These are phyloP conservation scores for Teleopsis dalmanni DNA, from an alignment of 1,140 invertebrate species.

Conservation along the genomic window DNA sequence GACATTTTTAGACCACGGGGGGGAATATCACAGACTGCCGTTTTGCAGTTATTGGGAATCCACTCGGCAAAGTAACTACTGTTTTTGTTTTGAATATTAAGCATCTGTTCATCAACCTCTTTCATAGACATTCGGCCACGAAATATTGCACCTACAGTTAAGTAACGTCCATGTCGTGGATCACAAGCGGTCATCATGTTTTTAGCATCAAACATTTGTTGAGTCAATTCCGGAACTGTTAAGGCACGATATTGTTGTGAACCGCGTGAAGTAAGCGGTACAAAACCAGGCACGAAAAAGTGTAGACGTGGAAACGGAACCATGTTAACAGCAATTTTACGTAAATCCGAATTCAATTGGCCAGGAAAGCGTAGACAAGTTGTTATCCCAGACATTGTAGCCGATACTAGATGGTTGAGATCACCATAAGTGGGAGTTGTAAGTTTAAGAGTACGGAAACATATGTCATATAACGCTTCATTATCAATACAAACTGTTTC, in stretches of 20 bases:
- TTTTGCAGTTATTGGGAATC: conserved; percentile 72
- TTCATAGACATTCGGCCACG: conserved; percentile 69
- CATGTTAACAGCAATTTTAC: conserved; percentile 86
- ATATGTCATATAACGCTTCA: conserved; percentile 73
- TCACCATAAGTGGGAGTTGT: conserved; percentile 78
- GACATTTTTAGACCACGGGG: conserved; percentile 64
- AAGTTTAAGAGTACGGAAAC: conserved; percentile 67
- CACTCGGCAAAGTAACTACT: conserved; percentile 76
- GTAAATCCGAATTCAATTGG: conserved; percentile 77
- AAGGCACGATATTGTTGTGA: conserved; percentile 64
- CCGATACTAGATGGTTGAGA: conserved; percentile 64
- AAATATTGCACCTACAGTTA: conserved; percentile 69
- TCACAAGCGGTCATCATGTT: conserved; percentile 67
- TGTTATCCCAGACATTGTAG: conserved; percentile 73
- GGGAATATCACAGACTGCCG: conserved; percentile 67
- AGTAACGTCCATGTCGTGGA: conserved; percentile 62
- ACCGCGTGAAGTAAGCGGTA: conserved; percentile 62
- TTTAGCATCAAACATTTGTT: conserved; percentile 67
- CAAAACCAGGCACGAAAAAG: conserved; percentile 74
- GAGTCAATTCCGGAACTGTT: conserved; percentile 66
- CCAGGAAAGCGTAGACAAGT: conserved; percentile 69
- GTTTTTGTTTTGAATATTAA: conserved; percentile 78
- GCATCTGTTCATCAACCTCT: conserved; percentile 61
- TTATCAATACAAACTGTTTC: conserved; percentile 70
- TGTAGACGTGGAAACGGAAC: conserved; percentile 78